phyloP scores from a whole-genome alignment of 1,140 invertebrate species.

The Xylocopa sonorina region DNA sequence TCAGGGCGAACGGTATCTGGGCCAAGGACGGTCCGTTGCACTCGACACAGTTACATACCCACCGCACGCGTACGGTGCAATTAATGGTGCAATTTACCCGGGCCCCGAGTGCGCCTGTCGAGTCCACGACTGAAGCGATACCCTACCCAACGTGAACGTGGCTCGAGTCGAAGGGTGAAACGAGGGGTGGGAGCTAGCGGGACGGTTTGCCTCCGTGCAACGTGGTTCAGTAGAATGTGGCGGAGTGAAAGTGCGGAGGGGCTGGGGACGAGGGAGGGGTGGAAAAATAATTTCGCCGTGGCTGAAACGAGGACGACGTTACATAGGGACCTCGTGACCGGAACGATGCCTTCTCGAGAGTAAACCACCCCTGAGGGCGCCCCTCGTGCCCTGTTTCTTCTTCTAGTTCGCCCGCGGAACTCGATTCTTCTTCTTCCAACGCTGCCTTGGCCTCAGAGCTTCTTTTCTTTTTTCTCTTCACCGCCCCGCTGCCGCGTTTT shows the following conservation, averaged over 20 bases:
- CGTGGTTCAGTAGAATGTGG: too few species aligned
- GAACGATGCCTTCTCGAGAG: slow-evolving; percentile 40
- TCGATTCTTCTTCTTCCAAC: slow-evolving; percentile 21
- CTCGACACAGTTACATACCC: slow-evolving; percentile 68
- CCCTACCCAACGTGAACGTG: not conserved
- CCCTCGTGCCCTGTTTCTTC: not conserved
- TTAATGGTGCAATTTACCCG: slow-evolving; percentile 65
- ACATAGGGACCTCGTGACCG: slow-evolving; percentile 34
- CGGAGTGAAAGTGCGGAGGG: too few species aligned
- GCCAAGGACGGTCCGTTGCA: slow-evolving; percentile 66
- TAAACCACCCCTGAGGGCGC: slow-evolving; percentile 10
- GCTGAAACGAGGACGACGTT: slow-evolving; percentile 35
- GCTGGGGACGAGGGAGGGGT: not conserved
- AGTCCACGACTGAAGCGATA: slow-evolving; percentile 31
- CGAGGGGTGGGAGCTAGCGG: not conserved
- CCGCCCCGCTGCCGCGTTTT: not conserved
- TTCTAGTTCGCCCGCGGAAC: not conserved
- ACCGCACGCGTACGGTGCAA: slow-evolving; percentile 52
- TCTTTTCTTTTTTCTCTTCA: too few species aligned
- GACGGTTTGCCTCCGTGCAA: too few species aligned
- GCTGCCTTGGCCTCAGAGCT: too few species aligned
- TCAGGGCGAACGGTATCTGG: slow-evolving; percentile 55
- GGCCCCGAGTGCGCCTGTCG: slow-evolving; percentile 11
- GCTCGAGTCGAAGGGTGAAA: not conserved
- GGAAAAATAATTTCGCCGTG: slow-evolving; percentile 42